A percentile compares a stretch with the other conserved stretches of the same genome.
phyloP scores from a whole-genome alignment of 2,888 invertebrate genomes.

The Melanotus villosus region DNA sequence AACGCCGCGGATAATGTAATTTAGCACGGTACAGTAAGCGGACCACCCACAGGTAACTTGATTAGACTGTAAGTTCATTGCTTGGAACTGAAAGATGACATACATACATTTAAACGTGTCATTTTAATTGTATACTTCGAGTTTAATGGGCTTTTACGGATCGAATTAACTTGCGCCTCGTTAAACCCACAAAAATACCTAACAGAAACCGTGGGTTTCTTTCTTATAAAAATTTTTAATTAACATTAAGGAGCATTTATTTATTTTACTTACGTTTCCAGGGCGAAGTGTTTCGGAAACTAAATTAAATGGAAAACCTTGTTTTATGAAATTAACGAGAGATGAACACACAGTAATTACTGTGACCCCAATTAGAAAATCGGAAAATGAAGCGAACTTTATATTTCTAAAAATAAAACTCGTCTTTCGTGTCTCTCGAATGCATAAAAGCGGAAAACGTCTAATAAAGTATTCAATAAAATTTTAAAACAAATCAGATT shows the following conservation, averaged over 20 bases:
- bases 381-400: too few species aligned
- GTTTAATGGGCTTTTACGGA: slow-evolving; percentile 7
- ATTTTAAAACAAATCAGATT: too few species aligned
- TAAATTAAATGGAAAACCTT: neutral
- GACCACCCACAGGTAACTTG: slow-evolving; percentile 46
- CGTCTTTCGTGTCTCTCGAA: too few species aligned
- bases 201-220: neutral
- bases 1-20: slow-evolving; percentile 41
- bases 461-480: too few species aligned
- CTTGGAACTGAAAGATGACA: slow-evolving; percentile 38
- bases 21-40: slow-evolving; percentile 42
- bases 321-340: too few species aligned
- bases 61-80: slow-evolving; percentile 39
- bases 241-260: slow-evolving; percentile 11
- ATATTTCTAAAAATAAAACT: too few species aligned
- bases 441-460: too few species aligned
- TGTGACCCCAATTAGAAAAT: too few species aligned
- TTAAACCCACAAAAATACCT: neutral
- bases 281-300: neutral
- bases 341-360: too few species aligned
- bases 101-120: slow-evolving; percentile 28
- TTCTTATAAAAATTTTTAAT: slow-evolving; percentile 5
- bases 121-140: slow-evolving; percentile 15
- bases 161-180: slow-evolving; percentile 7
- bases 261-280: neutral